Conservation (phyloP, 2,888 invertebrate species). For the Geophilus truncorum region DNA sequence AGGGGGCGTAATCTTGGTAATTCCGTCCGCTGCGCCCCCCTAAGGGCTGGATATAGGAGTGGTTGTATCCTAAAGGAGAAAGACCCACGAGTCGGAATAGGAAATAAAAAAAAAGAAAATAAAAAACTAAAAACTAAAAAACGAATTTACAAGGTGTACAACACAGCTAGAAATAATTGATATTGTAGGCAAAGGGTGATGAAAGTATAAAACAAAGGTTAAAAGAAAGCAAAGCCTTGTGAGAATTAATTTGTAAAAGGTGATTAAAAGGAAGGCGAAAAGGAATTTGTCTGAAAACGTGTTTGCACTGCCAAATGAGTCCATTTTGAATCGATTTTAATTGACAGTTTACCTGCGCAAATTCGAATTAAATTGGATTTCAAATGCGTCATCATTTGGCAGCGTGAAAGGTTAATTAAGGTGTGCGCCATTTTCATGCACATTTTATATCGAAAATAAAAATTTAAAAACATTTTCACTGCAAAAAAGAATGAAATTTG, state of each 20-base stretch:
- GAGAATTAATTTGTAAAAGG: background rate
- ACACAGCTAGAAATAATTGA: background rate
- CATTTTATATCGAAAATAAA: no score
- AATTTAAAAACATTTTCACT: no score
- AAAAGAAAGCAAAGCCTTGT: no score
- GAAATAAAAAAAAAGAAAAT: no score
- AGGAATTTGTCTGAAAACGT: background rate
- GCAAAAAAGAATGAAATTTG: no score
- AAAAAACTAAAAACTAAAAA: background rate
- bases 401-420: background rate
- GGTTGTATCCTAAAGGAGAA: conserved; percentile 23
- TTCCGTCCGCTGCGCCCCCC: conserved; percentile 22
- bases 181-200: background rate
- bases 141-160: background rate
- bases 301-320: background rate
- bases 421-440: background rate
- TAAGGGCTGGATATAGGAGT: background rate
- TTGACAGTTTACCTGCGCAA: background rate
- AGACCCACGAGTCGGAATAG: conserved; percentile 18
- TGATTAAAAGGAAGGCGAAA: background rate
- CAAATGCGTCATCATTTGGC: background rate
- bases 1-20: conserved; percentile 13
- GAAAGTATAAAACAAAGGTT: background rate
- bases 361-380: background rate
- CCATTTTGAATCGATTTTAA: background rate